phyloP scores from a whole-genome alignment of 2,797 vertebrate genomes.

The Pseudochirops cupreus region DNA sequence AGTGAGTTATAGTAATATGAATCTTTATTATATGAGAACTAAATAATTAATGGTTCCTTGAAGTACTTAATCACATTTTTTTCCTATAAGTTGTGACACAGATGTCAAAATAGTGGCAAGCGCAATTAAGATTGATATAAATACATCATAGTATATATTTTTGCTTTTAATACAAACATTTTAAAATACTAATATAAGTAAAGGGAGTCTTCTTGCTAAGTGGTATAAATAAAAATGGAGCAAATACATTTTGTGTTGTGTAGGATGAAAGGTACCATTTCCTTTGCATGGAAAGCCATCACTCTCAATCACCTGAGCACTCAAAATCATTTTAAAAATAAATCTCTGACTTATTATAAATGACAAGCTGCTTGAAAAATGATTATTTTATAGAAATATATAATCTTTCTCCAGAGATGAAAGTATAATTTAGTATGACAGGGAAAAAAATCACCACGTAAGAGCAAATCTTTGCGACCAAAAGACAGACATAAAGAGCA shows the following conservation, averaged over 20 bases:
- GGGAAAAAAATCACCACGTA: conserved; percentile 21
- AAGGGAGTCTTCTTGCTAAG: conserved; percentile 51
- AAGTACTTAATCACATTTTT: conserved; percentile 60
- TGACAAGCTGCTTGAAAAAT: conserved; percentile 60
- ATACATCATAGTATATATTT: conserved; percentile 64
- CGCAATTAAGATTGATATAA: conserved; percentile 66
- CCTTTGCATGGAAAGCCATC: conserved; percentile 44
- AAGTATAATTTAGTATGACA: conserved; percentile 60
- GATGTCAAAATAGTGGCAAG: conserved; percentile 68
- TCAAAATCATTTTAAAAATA: conserved; percentile 61
- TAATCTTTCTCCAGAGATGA: conserved; percentile 56
- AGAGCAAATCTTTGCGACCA: conserved; percentile 46
- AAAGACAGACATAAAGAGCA: conserved; percentile 54
- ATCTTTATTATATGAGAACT: neutral
- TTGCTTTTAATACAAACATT: conserved; percentile 61
- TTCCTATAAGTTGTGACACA: conserved; percentile 42
- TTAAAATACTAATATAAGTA: conserved; percentile 6
- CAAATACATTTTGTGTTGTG: conserved; percentile 50
- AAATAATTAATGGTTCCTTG: conserved; percentile 62
- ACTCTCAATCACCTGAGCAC: conserved; percentile 53
- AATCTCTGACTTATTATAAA: conserved; percentile 47
- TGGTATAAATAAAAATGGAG: conserved; percentile 63
- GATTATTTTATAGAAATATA: conserved; percentile 56
- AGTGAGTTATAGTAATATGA: neutral
- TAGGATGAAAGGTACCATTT: conserved; percentile 69